phyloP scores from a whole-genome alignment of 2,888 invertebrate genomes.

The Euspilapteryx auroguttella region DNA sequence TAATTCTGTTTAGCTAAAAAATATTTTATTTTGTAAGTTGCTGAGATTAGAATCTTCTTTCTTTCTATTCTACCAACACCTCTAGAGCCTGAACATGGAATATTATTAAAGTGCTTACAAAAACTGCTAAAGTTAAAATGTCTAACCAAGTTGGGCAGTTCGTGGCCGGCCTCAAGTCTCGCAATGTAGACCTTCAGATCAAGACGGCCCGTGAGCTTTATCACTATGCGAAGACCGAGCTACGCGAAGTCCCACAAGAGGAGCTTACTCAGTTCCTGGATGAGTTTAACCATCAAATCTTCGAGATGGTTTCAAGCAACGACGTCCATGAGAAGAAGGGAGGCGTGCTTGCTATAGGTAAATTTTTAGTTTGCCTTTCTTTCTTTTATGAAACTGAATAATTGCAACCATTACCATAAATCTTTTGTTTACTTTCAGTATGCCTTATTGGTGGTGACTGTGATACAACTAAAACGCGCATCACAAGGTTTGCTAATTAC shows the following conservation, averaged over 20 bases:
- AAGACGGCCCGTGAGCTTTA: slow-evolving; percentile 89
- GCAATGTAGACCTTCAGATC: slow-evolving; percentile 80
- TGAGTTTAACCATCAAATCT: slow-evolving; percentile 93
- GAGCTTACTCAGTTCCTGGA: slow-evolving; percentile 91
- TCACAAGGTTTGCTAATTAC: slow-evolving; percentile 91
- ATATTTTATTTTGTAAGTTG: too few relatives aligned
- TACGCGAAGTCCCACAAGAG: slow-evolving; percentile 87
- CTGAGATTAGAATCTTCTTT: too few relatives aligned
- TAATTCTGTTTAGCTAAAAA: too few relatives aligned
- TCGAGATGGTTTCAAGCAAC: slow-evolving; percentile 92
- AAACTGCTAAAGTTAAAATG: too few relatives aligned
- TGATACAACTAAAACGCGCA: slow-evolving; percentile 86
- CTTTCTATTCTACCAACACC: too few relatives aligned
- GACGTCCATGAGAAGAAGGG: slow-evolving; percentile 95
- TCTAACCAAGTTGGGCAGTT: slow-evolving; percentile 71
- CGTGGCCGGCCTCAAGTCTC: slow-evolving; percentile 85
- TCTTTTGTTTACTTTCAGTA: slow-evolving; percentile 58
- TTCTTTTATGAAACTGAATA: background rate
- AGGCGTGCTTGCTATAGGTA: slow-evolving; percentile 90
- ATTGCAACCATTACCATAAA: slow-evolving; percentile 1
- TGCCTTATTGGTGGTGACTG: slow-evolving; percentile 93
- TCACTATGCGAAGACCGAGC: slow-evolving; percentile 87
- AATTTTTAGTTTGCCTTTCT: slow-evolving; percentile 5
- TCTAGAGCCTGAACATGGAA: too few relatives aligned
- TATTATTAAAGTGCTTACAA: too few relatives aligned